These are phyloP conservation scores for Dolichotis patagonum DNA, from an alignment of 2,113 vertebrate species.

Conservation along the genomic window DNA sequence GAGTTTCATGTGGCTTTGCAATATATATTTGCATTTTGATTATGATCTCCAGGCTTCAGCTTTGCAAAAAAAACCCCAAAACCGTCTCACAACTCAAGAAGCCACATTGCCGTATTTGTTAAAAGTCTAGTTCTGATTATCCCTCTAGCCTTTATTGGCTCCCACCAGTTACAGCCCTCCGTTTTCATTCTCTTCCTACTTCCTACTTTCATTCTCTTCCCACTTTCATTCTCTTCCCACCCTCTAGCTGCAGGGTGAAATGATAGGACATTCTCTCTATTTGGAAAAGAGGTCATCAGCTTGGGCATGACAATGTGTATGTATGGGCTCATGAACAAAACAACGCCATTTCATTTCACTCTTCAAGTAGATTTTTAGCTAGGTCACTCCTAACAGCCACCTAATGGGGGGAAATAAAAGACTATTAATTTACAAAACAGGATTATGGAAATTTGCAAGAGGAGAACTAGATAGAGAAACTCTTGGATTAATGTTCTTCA, in stretches of 20 bases:
- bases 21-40: not conserved
- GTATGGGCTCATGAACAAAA: conserved; percentile 41
- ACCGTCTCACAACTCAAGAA: not conserved
- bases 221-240: too few relatives aligned
- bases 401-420: not conserved
- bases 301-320: not conserved
- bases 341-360: not conserved
- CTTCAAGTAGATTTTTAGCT: conserved; percentile 27
- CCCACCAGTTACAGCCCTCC: not conserved
- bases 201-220: too few relatives aligned
- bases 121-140: not conserved
- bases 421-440: conserved; percentile 49
- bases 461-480: not conserved
- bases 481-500: not conserved
- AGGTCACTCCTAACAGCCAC: conserved; percentile 21
- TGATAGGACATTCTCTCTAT: not conserved
- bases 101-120: not conserved
- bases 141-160: not conserved
- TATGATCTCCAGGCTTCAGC: not conserved
- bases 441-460: conserved; percentile 13
- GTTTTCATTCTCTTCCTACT: too few relatives aligned
- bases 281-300: conserved; percentile 33
- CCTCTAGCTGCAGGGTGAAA: not conserved
- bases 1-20: not conserved
- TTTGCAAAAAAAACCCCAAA: not conserved